Percentiles rank a stretch among this genome's conserved stretches.
phyloP scores from a whole-genome alignment of 2,888 invertebrate genomes.

The Aporophyla nigra region DNA sequence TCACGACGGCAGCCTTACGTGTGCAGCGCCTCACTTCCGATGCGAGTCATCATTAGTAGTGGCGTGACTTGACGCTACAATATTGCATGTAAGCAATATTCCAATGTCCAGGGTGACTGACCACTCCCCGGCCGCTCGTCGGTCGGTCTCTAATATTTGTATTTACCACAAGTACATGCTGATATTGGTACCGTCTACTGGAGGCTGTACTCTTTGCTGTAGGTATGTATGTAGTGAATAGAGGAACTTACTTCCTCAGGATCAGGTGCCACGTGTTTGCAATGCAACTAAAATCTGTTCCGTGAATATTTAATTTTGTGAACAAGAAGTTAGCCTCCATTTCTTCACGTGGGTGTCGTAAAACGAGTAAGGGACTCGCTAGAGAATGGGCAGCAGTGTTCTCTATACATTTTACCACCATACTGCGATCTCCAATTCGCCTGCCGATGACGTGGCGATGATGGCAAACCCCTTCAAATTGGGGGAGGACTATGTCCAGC shows the following conservation, averaged over 20 bases:
- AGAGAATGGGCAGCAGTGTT: no score
- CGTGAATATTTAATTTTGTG: neutral
- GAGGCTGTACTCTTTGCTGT: no score
- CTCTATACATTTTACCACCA: no score
- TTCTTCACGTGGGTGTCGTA: no score
- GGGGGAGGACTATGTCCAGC: no score
- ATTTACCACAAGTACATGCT: neutral
- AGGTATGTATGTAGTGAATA: neutral
- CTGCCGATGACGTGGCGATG: no score
- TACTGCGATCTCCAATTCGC: no score
- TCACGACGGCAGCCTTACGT: constrained; percentile 19
- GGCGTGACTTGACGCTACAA: neutral
- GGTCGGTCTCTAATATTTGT: neutral
- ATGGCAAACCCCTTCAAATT: no score
- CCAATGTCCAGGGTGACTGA: neutral
- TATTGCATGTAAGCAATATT: neutral
- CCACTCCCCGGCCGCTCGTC: neutral
- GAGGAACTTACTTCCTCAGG: neutral
- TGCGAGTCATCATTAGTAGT: neutral
- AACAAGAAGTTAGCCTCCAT: no score
- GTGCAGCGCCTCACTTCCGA: neutral
- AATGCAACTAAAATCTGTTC: neutral
- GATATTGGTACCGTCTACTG: neutral
- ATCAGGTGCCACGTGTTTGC: neutral
- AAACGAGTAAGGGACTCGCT: no score